These are phyloP conservation scores for Ectropis crepuscularia DNA, from an alignment of 2,888 invertebrate species.

Conservation along the genomic window DNA sequence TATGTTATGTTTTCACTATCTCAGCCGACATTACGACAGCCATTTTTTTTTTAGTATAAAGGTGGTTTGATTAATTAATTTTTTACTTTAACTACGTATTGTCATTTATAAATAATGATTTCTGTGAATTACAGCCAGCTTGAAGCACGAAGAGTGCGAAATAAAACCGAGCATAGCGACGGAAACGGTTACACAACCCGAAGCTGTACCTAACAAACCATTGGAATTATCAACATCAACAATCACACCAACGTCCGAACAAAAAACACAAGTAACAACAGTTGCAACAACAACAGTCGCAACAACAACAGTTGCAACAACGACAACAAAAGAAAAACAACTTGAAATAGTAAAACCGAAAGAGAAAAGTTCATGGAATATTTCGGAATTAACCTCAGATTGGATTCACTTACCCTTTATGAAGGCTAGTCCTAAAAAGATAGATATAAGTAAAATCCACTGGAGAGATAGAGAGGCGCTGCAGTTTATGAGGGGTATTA, in stretches of 20 bases:
- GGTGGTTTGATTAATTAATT: background rate
- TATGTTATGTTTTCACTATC: too few relatives aligned
- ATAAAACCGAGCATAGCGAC: background rate
- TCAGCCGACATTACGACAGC: too few relatives aligned
- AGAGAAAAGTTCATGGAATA: conserved; percentile 67
- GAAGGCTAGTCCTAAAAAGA: conserved; percentile 68
- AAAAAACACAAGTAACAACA: conserved; percentile 5
- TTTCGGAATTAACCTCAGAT: conserved; percentile 70
- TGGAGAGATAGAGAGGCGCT: conserved; percentile 92
- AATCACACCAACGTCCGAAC: background rate
- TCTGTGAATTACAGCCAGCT: conserved; percentile 7
- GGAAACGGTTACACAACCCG: background rate
- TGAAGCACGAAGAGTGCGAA: conserved; percentile 15
- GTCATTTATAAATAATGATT: background rate
- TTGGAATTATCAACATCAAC: conserved; percentile 3
- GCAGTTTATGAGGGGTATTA: conserved; percentile 98
- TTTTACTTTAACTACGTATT: background rate
- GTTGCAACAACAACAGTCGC: conserved; percentile 4
- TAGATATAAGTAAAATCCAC: conserved; percentile 86
- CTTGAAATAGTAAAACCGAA: conserved; percentile 25
- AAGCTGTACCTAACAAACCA: background rate
- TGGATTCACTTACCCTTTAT: conserved; percentile 73
- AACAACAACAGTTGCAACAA: conserved; percentile 19
- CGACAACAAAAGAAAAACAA: background rate
- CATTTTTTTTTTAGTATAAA: too few relatives aligned